Conservation (phyloP, 2,888 invertebrate genomes). For the Leptopilina myrica region DNA sequence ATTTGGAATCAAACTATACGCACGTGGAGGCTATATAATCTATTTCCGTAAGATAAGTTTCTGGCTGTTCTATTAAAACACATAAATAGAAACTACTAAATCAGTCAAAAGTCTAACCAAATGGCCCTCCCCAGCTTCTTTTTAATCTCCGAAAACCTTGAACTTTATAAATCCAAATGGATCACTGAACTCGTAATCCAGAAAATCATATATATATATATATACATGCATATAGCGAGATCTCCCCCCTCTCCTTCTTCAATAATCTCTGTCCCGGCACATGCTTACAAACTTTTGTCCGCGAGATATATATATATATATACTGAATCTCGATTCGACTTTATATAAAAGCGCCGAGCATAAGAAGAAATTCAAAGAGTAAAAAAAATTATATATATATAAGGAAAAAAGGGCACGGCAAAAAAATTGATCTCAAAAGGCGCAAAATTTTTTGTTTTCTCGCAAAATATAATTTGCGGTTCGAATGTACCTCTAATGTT, state of each 20-base stretch:
- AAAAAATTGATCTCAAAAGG: constrained; percentile 20
- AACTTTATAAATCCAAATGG: constrained; percentile 38
- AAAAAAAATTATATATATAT: too few species aligned
- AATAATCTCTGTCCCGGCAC: not conserved
- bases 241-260: not conserved
- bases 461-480: constrained; percentile 21
- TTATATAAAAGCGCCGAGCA: not conserved
- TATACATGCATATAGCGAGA: too few species aligned
- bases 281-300: constrained; percentile 1
- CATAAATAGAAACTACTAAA: constrained; percentile 29
- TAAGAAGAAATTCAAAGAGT: not conserved
- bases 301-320: not conserved
- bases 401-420: too few species aligned
- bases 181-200: constrained; percentile 33
- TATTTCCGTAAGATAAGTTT: constrained; percentile 18
- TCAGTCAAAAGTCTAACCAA: constrained; percentile 11
- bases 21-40: not conserved
- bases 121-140: constrained; percentile 27
- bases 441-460: not conserved
- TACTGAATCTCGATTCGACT: not conserved
- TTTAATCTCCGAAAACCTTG: constrained; percentile 28
- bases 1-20: not conserved
- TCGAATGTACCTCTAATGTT: constrained; percentile 27
- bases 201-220: constrained; percentile 4
- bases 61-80: constrained; percentile 22